Percentiles rank a stretch among this genome's conserved stretches.
Conservation (phyloP, 2,113 vertebrate genomes). For the Machaerirhynchus nigripectus region DNA sequence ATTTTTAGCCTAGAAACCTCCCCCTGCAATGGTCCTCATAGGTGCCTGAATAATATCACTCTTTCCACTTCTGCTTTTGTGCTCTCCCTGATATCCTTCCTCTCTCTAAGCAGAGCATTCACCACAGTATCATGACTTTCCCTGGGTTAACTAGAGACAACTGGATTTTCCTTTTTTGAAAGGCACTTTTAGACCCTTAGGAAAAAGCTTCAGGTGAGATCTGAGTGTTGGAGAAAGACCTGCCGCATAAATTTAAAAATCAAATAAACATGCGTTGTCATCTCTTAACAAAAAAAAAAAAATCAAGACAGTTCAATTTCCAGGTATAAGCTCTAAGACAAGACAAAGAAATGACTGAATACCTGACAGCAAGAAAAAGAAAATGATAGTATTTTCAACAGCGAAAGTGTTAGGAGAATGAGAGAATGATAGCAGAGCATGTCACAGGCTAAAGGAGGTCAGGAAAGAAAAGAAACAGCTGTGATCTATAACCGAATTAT, state of each 20-base stretch:
- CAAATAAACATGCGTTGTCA: not conserved
- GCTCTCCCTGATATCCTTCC: not conserved
- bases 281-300: not conserved
- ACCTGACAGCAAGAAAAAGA: not conserved
- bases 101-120: not conserved
- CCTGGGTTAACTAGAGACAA: not conserved
- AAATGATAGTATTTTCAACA: not conserved
- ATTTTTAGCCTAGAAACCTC: not conserved
- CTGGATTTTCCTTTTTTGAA: not conserved
- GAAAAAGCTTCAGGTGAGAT: conserved; percentile 7
- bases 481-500: not conserved
- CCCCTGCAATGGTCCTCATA: not conserved
- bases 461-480: conserved; percentile 2
- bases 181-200: not conserved
- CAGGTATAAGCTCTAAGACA: not conserved
- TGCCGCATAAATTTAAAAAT: not conserved
- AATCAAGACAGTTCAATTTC: not conserved
- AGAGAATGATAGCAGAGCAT: not conserved
- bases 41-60: not conserved
- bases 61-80: not conserved
- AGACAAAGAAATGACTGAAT: not conserved
- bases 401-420: not conserved
- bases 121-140: not conserved
- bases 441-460: not conserved
- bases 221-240: not conserved